phyloP scores from a whole-genome alignment of 2,888 invertebrate species.

The Amphimallon solstitiale region DNA sequence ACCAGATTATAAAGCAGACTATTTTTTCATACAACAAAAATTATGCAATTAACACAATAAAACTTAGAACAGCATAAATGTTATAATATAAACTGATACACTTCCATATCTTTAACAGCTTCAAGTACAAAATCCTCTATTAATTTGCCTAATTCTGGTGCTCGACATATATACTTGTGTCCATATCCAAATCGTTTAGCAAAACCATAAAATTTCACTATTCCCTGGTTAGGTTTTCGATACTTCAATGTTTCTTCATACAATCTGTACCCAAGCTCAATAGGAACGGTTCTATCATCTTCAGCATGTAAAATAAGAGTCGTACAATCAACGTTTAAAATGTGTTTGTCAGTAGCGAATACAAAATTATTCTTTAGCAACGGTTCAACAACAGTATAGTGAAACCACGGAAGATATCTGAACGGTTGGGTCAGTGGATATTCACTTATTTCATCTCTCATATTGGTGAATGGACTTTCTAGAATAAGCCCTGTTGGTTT shows the following conservation, averaged over 20 bases:
- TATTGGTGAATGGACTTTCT: slow-evolving; percentile 93
- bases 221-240: slow-evolving; percentile 69
- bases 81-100: no score
- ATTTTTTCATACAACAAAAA: no score
- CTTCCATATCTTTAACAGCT: no score
- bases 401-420: slow-evolving; percentile 85
- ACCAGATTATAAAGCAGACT: no score
- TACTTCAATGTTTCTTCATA: slow-evolving; percentile 71
- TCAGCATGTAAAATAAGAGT: slow-evolving; percentile 91
- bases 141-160: slow-evolving; percentile 76
- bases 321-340: slow-evolving; percentile 75
- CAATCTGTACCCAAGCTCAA: slow-evolving; percentile 79
- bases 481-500: slow-evolving; percentile 80
- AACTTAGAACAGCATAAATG: no score
- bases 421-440: slow-evolving; percentile 85
- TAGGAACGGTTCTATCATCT: slow-evolving; percentile 89
- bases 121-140: no score
- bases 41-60: no score
- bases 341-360: slow-evolving; percentile 83
- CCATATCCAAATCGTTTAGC: slow-evolving; percentile 74
- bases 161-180: slow-evolving; percentile 87
- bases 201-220: slow-evolving; percentile 78
- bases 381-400: slow-evolving; percentile 80
- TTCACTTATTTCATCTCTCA: slow-evolving; percentile 85
- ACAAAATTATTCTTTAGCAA: slow-evolving; percentile 77